phyloP scores from a whole-genome alignment of 2,797 vertebrate species.

The Scarus forsteni region DNA sequence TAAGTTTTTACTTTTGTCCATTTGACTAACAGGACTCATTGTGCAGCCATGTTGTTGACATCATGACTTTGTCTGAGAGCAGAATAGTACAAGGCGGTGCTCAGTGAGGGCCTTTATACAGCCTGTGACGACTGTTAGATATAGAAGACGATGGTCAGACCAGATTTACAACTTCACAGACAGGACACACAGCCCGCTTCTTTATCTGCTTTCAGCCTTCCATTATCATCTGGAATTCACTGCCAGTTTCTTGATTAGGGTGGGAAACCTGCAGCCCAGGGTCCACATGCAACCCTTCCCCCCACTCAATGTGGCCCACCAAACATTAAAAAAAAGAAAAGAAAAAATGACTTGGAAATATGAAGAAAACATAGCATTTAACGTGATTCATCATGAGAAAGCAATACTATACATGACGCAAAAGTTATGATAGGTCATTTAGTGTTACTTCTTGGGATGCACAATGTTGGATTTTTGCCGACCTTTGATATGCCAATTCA shows the following conservation, averaged over 20 bases:
- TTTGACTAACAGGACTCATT: conserved; percentile 29
- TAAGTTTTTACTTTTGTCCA: conserved; percentile 1
- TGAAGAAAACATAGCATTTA: too few species aligned
- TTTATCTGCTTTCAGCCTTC: background rate
- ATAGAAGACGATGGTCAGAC: background rate
- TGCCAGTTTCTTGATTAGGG: background rate
- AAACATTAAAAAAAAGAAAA: too few species aligned
- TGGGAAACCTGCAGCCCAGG: too few species aligned
- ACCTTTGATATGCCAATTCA: too few species aligned
- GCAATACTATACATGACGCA: too few species aligned
- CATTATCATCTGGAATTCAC: background rate
- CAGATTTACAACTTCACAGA: conserved; percentile 7
- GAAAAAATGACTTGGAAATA: too few species aligned
- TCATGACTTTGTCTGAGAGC: conserved; percentile 21
- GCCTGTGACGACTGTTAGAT: background rate
- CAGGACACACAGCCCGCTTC: conserved; percentile 7
- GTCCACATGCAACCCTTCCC: too few species aligned
- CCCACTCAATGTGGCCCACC: too few species aligned
- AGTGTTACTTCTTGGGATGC: too few species aligned
- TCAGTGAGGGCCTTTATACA: conserved; percentile 7
- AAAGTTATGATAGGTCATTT: too few species aligned
- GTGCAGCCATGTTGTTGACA: conserved; percentile 31
- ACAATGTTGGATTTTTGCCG: too few species aligned
- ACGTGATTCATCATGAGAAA: too few species aligned
- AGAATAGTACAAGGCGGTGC: conserved; percentile 14